These are phyloP conservation scores for Meteorus sp. DNA, from an alignment of 1,140 invertebrate species.

Conservation along the genomic window DNA sequence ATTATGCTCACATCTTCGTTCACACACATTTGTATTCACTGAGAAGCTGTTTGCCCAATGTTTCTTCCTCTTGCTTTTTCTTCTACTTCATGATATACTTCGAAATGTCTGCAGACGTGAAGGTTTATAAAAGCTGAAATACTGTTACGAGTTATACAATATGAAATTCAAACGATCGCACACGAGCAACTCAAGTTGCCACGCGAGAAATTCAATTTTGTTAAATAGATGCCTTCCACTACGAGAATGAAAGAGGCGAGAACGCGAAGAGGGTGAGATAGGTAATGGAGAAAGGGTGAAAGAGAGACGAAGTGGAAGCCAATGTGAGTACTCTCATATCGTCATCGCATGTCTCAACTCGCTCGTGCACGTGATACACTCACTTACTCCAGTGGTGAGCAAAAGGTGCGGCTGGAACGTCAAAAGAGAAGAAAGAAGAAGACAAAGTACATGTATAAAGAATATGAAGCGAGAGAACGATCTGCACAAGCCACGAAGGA, in stretches of 20 bases:
- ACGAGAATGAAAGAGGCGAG: not conserved
- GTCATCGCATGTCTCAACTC: constrained; percentile 12
- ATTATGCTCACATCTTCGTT: too few species aligned
- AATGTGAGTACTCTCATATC: constrained; percentile 10
- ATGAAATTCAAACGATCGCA: constrained; percentile 8
- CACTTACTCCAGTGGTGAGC: not conserved
- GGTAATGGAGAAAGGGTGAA: too few species aligned
- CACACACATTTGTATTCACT: too few species aligned
- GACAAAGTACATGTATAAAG: too few species aligned
- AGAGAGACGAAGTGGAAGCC: too few species aligned
- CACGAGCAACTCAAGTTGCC: not conserved
- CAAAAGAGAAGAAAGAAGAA: not conserved
- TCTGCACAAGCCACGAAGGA: not conserved
- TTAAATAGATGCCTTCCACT: not conserved
- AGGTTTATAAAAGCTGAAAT: not conserved
- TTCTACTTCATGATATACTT: too few species aligned
- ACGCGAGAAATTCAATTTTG: constrained; percentile 11
- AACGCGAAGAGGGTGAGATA: not conserved
- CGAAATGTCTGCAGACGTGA: too few species aligned
- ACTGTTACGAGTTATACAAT: not conserved
- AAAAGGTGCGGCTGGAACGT: not conserved
- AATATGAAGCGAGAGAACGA: too few species aligned
- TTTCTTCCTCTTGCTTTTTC: too few species aligned
- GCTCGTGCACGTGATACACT: not conserved
- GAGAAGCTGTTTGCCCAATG: too few species aligned